Evolutionary conservation across 2,888 invertebrate species (phyloP).

Genomic region (Acrobasis repandana): DNA sequence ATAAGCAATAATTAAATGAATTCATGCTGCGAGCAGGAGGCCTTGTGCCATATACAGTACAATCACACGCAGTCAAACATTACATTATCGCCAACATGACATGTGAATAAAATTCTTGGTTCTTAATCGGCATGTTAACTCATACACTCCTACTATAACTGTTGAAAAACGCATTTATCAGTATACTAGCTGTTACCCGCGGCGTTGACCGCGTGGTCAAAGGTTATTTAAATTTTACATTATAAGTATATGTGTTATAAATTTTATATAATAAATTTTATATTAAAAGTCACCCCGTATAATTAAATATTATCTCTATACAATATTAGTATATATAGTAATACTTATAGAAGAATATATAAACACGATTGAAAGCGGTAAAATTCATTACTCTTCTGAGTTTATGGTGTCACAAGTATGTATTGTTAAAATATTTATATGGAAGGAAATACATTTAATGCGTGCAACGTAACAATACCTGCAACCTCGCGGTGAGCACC

Average conservation of each 20-base stretch:
- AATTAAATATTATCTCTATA: no score
- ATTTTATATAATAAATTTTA: no score
- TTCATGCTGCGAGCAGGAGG: slow-evolving; percentile 53
- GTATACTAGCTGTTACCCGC: no score
- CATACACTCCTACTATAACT: slow-evolving; percentile 10
- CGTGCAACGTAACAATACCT: slow-evolving; percentile 28
- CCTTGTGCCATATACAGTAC: slow-evolving; percentile 68
- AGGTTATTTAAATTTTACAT: no score
- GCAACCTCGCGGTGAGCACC: slow-evolving; percentile 34
- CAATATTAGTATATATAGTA: no score
- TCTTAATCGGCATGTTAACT: neutral
- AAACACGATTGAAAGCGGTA: neutral
- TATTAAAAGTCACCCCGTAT: no score
- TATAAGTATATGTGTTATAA: no score
- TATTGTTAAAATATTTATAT: neutral
- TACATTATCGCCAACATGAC: slow-evolving; percentile 44
- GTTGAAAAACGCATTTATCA: neutral
- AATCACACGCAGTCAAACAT: slow-evolving; percentile 64
- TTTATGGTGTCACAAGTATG: neutral
- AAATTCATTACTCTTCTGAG: neutral
- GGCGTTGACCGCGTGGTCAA: no score
- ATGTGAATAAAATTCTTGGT: slow-evolving; percentile 16
- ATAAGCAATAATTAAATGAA: slow-evolving; percentile 47
- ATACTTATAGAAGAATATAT: no score
- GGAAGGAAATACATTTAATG: no score